phyloP scores from a whole-genome alignment of 2,888 invertebrate genomes.

The Conus canariensis region DNA sequence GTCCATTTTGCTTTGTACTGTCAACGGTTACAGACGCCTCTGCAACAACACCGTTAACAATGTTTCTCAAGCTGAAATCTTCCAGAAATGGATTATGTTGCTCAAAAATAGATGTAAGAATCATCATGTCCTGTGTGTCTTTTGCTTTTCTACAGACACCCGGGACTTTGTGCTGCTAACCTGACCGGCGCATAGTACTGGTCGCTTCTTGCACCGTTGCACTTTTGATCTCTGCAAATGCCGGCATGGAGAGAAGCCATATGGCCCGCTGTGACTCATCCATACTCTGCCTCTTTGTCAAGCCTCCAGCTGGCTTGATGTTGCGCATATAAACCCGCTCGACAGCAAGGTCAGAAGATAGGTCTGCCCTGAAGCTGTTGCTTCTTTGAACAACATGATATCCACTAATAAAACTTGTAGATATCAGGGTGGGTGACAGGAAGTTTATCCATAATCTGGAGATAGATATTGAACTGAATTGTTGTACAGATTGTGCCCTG shows the following conservation, averaged over 20 bases:
- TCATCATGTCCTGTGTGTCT: slow-evolving; percentile 51
- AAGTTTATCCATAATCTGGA: neutral
- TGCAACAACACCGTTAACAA: slow-evolving; percentile 57
- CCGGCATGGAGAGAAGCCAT: too few relatives aligned
- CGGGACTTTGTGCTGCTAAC: neutral
- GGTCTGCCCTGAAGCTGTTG: slow-evolving; percentile 42
- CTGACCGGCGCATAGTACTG: neutral
- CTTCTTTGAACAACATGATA: slow-evolving; percentile 46
- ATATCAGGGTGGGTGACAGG: neutral
- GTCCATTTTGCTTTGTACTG: slow-evolving; percentile 51
- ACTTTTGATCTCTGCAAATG: slow-evolving; percentile 27
- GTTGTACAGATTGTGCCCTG: neutral
- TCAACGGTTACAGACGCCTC: slow-evolving; percentile 54
- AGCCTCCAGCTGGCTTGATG: slow-evolving; percentile 43
- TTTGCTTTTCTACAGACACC: slow-evolving; percentile 39
- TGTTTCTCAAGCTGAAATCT: slow-evolving; percentile 52
- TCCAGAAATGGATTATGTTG: slow-evolving; percentile 52
- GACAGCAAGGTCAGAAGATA: slow-evolving; percentile 33
- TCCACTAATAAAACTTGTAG: slow-evolving; percentile 26
- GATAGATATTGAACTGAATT: neutral
- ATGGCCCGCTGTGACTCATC: too few relatives aligned
- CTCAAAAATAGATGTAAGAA: slow-evolving; percentile 46
- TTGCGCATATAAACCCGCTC: slow-evolving; percentile 51
- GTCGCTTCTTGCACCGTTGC: slow-evolving; percentile 33
- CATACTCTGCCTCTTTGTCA: slow-evolving; percentile 11